A percentile compares a stretch with the other conserved stretches of the same genome.
Conservation (phyloP, 2,797 vertebrate genomes). For the Buphagus erythrorhynchus region DNA sequence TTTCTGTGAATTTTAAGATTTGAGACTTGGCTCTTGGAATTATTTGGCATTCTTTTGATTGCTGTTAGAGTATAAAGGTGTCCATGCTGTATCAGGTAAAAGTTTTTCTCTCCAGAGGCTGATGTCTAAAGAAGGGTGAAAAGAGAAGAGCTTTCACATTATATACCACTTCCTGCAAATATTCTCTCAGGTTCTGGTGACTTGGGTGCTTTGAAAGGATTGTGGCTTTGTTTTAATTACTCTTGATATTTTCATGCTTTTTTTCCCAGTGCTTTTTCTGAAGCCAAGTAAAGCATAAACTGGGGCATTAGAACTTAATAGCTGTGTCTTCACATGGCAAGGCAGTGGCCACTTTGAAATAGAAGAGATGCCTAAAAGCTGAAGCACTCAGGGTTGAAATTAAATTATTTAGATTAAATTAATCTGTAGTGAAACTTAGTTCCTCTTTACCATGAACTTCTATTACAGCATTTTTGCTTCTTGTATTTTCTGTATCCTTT, state of each 20-base stretch:
- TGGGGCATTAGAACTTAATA: neutral
- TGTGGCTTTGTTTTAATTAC: neutral
- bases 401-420: neutral
- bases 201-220: neutral
- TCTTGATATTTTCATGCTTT: neutral
- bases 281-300: neutral
- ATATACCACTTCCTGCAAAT: neutral
- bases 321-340: neutral
- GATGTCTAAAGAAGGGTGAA: neutral
- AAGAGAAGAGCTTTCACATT: neutral
- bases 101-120: neutral
- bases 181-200: neutral
- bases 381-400: neutral
- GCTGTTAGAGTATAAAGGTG: neutral
- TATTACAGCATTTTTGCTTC: neutral
- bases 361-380: neutral
- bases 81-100: neutral
- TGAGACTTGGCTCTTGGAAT: neutral
- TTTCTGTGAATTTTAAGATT: neutral
- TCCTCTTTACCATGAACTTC: neutral
- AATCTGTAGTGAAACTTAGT: neutral
- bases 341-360: neutral
- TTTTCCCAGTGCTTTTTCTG: neutral
- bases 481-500: neutral
- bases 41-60: neutral